Conservation (phyloP, 2,113 vertebrate species). For the Phycodurus eques region DNA sequence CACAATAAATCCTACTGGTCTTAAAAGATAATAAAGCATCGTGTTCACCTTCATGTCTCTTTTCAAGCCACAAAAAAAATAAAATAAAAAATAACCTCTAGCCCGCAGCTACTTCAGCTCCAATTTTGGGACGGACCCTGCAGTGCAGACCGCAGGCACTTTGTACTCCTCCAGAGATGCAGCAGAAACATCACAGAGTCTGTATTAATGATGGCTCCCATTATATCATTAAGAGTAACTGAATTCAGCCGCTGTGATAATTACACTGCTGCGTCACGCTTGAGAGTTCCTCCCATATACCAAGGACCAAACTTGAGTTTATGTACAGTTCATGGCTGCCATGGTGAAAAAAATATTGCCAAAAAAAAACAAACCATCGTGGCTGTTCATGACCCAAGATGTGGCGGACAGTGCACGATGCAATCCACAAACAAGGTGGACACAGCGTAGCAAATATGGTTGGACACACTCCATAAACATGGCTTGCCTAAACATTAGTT, state of each 20-base stretch:
- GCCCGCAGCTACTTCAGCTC: slow-evolving; percentile 57
- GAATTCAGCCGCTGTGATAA: slow-evolving; percentile 34
- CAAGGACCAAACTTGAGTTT: not conserved
- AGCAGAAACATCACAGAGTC: not conserved
- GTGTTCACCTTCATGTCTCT: slow-evolving; percentile 38
- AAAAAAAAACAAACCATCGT: too few relatives aligned
- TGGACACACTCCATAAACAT: not conserved
- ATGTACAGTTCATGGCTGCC: not conserved
- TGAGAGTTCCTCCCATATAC: not conserved
- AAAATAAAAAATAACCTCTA: slow-evolving; percentile 8
- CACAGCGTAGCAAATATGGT: slow-evolving; percentile 8
- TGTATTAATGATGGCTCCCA: slow-evolving; percentile 17
- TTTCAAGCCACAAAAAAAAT: slow-evolving; percentile 10
- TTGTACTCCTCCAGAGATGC: slow-evolving; percentile 40
- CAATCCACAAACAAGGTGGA: too few relatives aligned
- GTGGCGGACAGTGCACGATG: too few relatives aligned
- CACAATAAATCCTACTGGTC: slow-evolving; percentile 55
- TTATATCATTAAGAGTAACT: not conserved
- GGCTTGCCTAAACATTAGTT: not conserved
- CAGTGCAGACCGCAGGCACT: slow-evolving; percentile 34
- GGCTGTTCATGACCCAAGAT: too few relatives aligned
- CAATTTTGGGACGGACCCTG: slow-evolving; percentile 38
- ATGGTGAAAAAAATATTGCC: too few relatives aligned
- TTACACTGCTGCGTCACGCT: slow-evolving; percentile 14
- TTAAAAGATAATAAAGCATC: slow-evolving; percentile 39